Percentiles rank a stretch among this genome's conserved stretches.
Evolutionary conservation across 2,888 invertebrate species (phyloP).

Genomic region (Aphidoletes aphidimyza): DNA sequence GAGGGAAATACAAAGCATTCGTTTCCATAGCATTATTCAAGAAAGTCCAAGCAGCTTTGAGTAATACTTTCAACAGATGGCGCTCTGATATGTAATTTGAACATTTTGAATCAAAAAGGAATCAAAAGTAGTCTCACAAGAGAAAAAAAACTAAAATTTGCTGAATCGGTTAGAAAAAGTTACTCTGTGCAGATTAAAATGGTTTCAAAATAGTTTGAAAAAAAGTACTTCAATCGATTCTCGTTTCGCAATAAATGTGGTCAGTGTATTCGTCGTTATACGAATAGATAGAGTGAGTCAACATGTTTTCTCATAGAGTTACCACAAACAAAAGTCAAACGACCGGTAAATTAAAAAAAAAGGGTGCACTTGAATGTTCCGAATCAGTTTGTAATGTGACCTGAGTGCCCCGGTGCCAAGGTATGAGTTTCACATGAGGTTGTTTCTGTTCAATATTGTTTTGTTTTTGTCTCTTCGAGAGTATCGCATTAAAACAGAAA

Average conservation of each 20-base stretch:
- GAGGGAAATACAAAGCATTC: too few relatives aligned
- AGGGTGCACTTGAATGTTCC: neutral
- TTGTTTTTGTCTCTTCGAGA: neutral
- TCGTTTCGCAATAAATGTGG: neutral
- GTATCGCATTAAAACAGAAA: neutral
- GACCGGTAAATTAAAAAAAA: constrained; percentile 48
- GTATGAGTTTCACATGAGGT: constrained; percentile 3
- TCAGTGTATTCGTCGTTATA: too few relatives aligned
- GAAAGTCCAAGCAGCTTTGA: too few relatives aligned
- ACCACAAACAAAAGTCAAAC: neutral
- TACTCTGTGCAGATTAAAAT: neutral
- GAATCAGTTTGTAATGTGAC: constrained; percentile 29
- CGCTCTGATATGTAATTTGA: neutral
- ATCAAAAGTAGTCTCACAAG: neutral
- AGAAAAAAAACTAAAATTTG: neutral
- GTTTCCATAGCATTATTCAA: too few relatives aligned
- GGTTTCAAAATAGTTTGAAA: neutral
- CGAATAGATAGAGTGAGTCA: neutral
- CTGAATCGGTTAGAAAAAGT: neutral
- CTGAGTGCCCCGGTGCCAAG: neutral
- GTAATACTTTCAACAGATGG: constrained; percentile 1
- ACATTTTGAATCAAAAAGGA: neutral
- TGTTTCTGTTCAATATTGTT: neutral
- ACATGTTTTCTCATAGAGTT: constrained; percentile 6
- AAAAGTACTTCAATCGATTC: neutral